Evolutionary conservation across 2,797 vertebrate species (phyloP).

Genomic region (Phaenicophaeus curvirostris): DNA sequence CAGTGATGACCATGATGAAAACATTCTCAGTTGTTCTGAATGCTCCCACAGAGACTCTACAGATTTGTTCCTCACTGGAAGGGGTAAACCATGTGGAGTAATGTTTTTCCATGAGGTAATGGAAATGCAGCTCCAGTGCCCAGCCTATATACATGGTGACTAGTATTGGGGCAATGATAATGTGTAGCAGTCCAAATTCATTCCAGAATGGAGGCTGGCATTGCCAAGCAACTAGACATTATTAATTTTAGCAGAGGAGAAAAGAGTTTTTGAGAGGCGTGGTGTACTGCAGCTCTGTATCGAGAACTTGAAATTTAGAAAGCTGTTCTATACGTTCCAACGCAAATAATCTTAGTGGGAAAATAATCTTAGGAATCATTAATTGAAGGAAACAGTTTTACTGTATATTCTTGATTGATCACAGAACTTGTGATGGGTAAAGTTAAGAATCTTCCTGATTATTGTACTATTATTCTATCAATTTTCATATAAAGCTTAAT

Average conservation of each 20-base stretch:
- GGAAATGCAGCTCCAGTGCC: neutral
- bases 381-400: neutral
- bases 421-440: neutral
- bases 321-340: neutral
- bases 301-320: neutral
- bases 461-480: neutral
- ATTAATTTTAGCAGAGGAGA: neutral
- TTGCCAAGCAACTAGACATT: neutral
- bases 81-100: neutral
- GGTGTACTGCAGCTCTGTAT: neutral
- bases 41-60: neutral
- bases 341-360: neutral
- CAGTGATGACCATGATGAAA: neutral
- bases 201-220: neutral
- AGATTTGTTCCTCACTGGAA: neutral
- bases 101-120: neutral
- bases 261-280: neutral
- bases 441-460: neutral
- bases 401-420: neutral
- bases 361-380: neutral
- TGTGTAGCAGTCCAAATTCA: neutral
- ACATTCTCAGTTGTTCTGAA: neutral
- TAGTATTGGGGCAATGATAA: neutral
- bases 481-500: neutral
- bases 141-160: neutral